Base-by-base conservation (phyloP, 2,888 invertebrate genomes). In the Lutraria lutraria region DNA sequence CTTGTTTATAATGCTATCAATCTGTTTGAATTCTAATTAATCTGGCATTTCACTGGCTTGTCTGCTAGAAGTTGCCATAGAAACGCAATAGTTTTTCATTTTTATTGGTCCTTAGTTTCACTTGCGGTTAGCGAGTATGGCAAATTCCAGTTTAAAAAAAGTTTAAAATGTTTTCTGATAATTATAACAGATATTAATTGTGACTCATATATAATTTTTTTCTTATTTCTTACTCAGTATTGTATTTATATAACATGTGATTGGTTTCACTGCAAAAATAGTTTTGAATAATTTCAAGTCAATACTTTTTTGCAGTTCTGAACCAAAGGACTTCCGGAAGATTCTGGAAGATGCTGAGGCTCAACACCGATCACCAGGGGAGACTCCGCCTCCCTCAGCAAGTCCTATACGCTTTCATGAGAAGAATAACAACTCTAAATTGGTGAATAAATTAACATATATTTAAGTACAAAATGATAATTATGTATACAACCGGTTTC, bases 371-470 rank as follows among this genome's bases (percentile, higher is more conserved):
- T 93, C 92, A 19, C 93, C 94, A 21, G 95, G 95, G 16, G 95
- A 95, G 81, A 95, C 95, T 15, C 95, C 95, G 6, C 95, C 95
- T 52, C 95, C 95, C 31, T 91, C 93, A 6, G 87, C 95, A 54
- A 94, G 93, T 79, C 95, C 95, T 25, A 93, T 95, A 53, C 94
- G 89, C 76, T 87, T 88, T 43, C 91, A 93, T 72, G 90, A 84
- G 53, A 92, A 92, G 79, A 93, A 93, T 80, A 93, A 90, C 60
- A 88, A 85, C n/a, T 85, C 31, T 52, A 87, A 87, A 88, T 16
- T 80, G 60, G 88, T 88, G 63, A 68, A 63, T 79, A 68, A 25
- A 43, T 43, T 43, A 43, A 43, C 43, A 43, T 43, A 43, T 43
- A 43, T 8, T 43, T 43, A 43, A 43, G 43, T 43, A 43, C 43